These are phyloP conservation scores for Lasioglossum lativentre DNA, from an alignment of 2,888 invertebrate genomes.

Conservation along the genomic window DNA sequence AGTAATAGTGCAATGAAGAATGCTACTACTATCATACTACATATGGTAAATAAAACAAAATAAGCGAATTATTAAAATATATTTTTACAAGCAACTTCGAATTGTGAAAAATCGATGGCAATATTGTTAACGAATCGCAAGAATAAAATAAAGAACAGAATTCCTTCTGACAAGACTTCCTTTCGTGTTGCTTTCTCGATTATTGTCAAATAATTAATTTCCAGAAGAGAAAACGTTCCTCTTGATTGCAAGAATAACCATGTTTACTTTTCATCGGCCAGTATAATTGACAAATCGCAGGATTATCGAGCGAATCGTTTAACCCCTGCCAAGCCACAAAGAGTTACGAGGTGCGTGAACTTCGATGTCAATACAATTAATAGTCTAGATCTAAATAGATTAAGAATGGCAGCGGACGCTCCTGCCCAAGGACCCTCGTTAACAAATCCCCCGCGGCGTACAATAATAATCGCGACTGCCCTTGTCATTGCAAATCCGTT, in stretches of 20 bases:
- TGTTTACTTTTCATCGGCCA: not conserved
- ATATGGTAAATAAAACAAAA: no score
- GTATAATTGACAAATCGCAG: not conserved
- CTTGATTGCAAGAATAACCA: not conserved
- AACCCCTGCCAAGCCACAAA: not conserved
- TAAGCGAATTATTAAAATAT: no score
- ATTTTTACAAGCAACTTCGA: no score
- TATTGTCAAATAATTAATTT: not conserved
- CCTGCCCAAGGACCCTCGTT: not conserved
- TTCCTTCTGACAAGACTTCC: no score
- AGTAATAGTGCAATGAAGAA: no score
- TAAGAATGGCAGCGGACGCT: not conserved
- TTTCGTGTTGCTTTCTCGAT: no score
- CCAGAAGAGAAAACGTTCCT: not conserved
- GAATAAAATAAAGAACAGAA: no score
- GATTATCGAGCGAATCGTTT: not conserved
- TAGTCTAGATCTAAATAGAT: conserved; percentile 10
- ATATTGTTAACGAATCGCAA: no score
- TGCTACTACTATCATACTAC: no score
- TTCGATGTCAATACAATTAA: conserved; percentile 10
- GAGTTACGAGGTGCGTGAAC: conserved; percentile 15
- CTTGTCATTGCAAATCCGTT: conserved; percentile 21
- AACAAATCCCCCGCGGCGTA: conserved; percentile 8
- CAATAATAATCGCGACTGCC: conserved; percentile 41
- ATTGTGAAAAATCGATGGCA: no score